Percentiles rank a stretch among this genome's conserved stretches.
These are phyloP conservation scores for Eupsittula cactorum DNA, from an alignment of 2,113 vertebrate species.

Conservation along the genomic window DNA sequence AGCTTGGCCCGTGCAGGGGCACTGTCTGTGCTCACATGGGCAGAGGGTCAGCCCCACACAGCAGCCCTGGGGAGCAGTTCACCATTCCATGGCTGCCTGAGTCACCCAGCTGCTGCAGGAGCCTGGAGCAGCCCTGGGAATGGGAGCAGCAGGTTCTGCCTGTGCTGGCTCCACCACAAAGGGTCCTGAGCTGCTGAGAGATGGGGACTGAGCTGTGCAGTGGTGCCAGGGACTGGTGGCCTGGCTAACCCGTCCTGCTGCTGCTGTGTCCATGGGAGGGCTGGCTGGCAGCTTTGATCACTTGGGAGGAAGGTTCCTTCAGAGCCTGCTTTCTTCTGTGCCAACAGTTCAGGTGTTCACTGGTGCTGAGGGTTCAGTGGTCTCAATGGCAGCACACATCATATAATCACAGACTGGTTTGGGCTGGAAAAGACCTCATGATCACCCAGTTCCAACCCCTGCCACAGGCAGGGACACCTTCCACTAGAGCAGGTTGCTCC, in stretches of 20 bases:
- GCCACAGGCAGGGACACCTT: background rate
- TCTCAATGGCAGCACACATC: background rate
- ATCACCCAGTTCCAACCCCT: background rate
- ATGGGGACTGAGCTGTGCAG: background rate
- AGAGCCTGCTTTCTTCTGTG: background rate
- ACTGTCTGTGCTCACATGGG: background rate
- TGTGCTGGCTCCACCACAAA: rapidly evolving
- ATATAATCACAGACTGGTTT: background rate
- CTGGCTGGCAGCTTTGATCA: background rate
- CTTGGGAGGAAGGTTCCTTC: background rate
- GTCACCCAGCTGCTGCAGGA: rapidly evolving
- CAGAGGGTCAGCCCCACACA: background rate
- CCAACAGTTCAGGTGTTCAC: rapidly evolving
- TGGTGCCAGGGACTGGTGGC: background rate
- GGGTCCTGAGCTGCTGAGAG: background rate
- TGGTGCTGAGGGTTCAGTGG: rapidly evolving
- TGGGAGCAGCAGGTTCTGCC: background rate
- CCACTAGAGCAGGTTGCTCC: background rate
- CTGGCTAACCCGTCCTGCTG: background rate
- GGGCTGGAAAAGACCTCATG: background rate
- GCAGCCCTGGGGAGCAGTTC: background rate
- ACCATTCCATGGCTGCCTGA: background rate
- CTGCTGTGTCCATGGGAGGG: background rate
- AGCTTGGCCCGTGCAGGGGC: rapidly evolving
- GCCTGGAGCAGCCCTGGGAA: background rate